These are phyloP conservation scores for Himantopus leucocephalus DNA, from an alignment of 2,113 vertebrate species.

Conservation along the genomic window DNA sequence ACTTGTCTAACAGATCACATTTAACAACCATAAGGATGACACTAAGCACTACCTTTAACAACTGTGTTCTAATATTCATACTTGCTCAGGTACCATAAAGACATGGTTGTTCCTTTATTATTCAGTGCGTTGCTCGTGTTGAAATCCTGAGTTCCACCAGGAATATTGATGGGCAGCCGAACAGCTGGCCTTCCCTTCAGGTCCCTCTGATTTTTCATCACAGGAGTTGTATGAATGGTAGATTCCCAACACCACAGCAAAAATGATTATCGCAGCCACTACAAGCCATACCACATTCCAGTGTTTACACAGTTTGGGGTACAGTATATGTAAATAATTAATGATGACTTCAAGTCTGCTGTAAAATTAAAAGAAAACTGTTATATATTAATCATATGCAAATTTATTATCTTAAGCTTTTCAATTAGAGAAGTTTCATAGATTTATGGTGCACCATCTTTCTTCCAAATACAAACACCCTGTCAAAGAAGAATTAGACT, in stretches of 20 bases:
- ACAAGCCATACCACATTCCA: slow-evolving; percentile 80
- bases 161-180: slow-evolving; percentile 72
- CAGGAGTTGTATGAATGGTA: slow-evolving; percentile 78
- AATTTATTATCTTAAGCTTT: not conserved
- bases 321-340: slow-evolving; percentile 79
- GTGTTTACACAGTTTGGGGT: slow-evolving; percentile 79
- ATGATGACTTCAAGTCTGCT: slow-evolving; percentile 82
- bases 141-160: slow-evolving; percentile 80
- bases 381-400: not conserved
- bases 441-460: not conserved
- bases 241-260: slow-evolving; percentile 76
- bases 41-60: slow-evolving; percentile 29
- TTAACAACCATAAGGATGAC: not conserved
- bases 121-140: slow-evolving; percentile 73
- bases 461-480: not conserved
- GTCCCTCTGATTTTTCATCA: slow-evolving; percentile 65
- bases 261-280: slow-evolving; percentile 72
- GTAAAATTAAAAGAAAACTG: slow-evolving; percentile 59
- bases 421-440: not conserved
- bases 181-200: slow-evolving; percentile 72
- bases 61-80: not conserved
- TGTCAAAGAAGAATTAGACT: not conserved
- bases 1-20: not conserved
- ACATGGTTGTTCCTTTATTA: not conserved
- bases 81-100: not conserved